Evolutionary conservation across 1,140 invertebrate species (phyloP).

Genomic region (Bombus consobrinus): DNA sequence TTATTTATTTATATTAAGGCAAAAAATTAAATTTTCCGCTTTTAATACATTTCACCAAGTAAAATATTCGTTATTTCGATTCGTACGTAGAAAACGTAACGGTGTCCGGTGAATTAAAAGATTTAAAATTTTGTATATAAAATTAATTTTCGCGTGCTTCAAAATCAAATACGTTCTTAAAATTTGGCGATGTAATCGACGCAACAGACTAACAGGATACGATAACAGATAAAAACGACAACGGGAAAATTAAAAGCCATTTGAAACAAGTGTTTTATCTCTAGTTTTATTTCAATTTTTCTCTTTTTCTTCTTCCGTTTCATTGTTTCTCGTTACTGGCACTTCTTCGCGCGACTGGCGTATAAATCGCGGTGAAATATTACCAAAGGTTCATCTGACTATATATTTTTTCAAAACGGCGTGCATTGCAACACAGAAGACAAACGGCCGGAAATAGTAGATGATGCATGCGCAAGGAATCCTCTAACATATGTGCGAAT

Average conservation of each 20-base stretch:
- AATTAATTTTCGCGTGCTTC: background rate
- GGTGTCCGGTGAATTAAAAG: background rate
- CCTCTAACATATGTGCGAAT: constrained; percentile 64
- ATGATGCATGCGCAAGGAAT: constrained; percentile 63
- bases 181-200: background rate
- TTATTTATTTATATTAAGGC: background rate
- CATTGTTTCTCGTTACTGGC: background rate
- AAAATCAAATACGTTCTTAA: background rate
- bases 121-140: background rate
- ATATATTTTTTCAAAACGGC: constrained; percentile 23
- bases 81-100: background rate
- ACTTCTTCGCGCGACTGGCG: background rate
- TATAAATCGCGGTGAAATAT: constrained; percentile 10
- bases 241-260: background rate
- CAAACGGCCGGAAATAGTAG: constrained; percentile 47
- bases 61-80: background rate
- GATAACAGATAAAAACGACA: too few species aligned
- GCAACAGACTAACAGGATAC: background rate
- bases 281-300: background rate
- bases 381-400: background rate
- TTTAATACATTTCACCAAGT: background rate
- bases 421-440: constrained; percentile 31
- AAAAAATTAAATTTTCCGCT: background rate
- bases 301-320: constrained; percentile 2
- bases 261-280: background rate